A percentile compares a stretch with the other conserved stretches of the same genome.
These are phyloP conservation scores for Cephus spinipes DNA, from an alignment of 2,888 invertebrate genomes.

Conservation along the genomic window DNA sequence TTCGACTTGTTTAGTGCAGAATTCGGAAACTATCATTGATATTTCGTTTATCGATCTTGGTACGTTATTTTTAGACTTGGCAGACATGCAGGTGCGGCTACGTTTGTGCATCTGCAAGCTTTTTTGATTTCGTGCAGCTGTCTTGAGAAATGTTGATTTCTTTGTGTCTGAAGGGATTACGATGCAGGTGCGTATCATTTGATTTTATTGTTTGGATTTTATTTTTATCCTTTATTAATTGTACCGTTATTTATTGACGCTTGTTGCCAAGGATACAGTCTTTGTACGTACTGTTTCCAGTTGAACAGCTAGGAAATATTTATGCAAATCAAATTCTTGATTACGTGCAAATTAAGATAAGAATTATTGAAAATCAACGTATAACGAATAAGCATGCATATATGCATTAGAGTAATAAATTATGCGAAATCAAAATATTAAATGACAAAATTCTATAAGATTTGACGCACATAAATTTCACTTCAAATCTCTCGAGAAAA, in stretches of 20 bases:
- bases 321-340: background rate
- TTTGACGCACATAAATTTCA: too few relatives aligned
- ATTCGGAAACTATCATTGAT: background rate
- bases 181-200: background rate
- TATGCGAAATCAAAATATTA: too few relatives aligned
- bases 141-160: background rate
- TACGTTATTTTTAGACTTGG: background rate
- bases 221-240: background rate
- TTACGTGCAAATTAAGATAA: background rate
- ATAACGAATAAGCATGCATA: background rate
- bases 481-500: too few relatives aligned
- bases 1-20: background rate
- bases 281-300: too few relatives aligned
- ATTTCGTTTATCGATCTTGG: background rate
- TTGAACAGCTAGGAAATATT: background rate
- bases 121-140: background rate
- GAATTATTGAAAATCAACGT: background rate
- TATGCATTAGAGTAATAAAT: too few relatives aligned
- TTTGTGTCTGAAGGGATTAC: background rate
- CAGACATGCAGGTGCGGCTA: background rate
- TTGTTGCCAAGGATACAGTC: background rate
- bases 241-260: background rate
- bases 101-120: background rate
- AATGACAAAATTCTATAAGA: too few relatives aligned
- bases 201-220: background rate